Percentiles rank a stretch among this genome's conserved stretches.
Evolutionary conservation across 2,113 vertebrate genomes (phyloP).

Genomic region (Oplegnathus fasciatus): DNA sequence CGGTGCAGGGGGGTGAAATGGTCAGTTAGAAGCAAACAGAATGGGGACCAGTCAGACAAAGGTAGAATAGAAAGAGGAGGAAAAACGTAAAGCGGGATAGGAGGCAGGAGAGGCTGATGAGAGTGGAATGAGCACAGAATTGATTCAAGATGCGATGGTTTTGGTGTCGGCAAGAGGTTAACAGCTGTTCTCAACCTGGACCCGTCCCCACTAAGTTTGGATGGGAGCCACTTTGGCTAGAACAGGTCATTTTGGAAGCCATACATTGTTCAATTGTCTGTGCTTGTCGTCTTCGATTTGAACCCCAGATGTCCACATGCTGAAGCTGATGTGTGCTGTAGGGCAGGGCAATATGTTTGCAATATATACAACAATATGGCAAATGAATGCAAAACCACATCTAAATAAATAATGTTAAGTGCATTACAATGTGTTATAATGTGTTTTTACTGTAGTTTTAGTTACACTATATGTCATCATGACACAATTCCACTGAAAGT

Average conservation of each 20-base stretch:
- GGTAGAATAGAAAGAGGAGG: constrained; percentile 10
- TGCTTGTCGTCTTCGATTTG: background rate
- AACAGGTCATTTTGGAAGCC: constrained; percentile 12
- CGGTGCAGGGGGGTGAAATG: background rate
- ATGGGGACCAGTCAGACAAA: background rate
- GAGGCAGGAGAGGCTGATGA: constrained; percentile 28
- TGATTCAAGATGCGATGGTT: constrained; percentile 50
- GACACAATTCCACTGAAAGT: background rate
- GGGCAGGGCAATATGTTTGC: background rate
- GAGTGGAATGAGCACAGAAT: constrained; percentile 44
- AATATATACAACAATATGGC: background rate
- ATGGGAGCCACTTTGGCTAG: constrained; percentile 5
- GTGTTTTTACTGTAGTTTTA: no score
- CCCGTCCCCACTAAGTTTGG: constrained; percentile 2
- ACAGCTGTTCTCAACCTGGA: constrained; percentile 48
- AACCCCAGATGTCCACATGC: background rate
- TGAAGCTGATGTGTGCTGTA: background rate
- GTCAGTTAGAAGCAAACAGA: constrained; percentile 27
- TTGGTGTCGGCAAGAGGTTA: constrained; percentile 55
- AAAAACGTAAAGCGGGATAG: background rate
- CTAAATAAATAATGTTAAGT: background rate
- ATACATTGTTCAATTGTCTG: constrained; percentile 10
- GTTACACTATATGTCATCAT: background rate
- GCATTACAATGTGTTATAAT: background rate
- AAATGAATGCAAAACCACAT: background rate